phyloP scores from a whole-genome alignment of 2,797 vertebrate species.

The Spatula clypeata region DNA sequence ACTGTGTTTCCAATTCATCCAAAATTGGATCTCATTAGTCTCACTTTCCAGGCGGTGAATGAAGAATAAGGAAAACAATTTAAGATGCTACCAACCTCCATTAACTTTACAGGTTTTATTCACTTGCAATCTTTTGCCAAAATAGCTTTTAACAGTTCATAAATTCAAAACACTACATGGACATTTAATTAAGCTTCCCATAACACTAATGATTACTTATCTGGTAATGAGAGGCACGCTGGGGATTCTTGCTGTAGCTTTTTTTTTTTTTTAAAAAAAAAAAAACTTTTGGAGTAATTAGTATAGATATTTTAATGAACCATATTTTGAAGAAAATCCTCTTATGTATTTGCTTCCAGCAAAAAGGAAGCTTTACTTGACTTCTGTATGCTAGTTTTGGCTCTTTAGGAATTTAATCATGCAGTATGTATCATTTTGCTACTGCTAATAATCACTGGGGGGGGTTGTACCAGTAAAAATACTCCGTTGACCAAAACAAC shows the following conservation, averaged over 20 bases:
- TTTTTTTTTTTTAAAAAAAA: neutral
- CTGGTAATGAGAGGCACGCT: conserved; percentile 42
- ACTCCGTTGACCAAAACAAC: conserved; percentile 29
- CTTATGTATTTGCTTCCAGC: conserved; percentile 41
- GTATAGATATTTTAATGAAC: conserved; percentile 42
- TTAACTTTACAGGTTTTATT: conserved; percentile 43
- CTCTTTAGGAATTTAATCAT: conserved; percentile 38
- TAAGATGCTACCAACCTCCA: neutral
- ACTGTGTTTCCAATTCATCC: neutral
- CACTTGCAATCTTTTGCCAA: conserved; percentile 25
- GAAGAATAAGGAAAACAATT: conserved; percentile 24
- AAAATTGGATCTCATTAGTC: neutral
- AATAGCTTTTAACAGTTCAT: conserved; percentile 47
- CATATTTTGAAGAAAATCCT: conserved; percentile 54
- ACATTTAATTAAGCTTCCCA: conserved; percentile 61
- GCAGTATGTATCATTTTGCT: neutral
- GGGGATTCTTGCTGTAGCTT: conserved; percentile 13
- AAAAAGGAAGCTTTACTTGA: conserved; percentile 11
- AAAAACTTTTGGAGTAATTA: conserved; percentile 31
- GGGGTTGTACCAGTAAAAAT: neutral
- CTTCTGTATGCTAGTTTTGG: neutral
- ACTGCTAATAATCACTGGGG: conserved; percentile 22
- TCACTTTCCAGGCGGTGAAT: neutral
- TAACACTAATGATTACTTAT: conserved; percentile 59
- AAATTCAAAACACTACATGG: conserved; percentile 28